These are phyloP conservation scores for Ethmia dodecea DNA, from an alignment of 2,888 invertebrate species.

Conservation along the genomic window DNA sequence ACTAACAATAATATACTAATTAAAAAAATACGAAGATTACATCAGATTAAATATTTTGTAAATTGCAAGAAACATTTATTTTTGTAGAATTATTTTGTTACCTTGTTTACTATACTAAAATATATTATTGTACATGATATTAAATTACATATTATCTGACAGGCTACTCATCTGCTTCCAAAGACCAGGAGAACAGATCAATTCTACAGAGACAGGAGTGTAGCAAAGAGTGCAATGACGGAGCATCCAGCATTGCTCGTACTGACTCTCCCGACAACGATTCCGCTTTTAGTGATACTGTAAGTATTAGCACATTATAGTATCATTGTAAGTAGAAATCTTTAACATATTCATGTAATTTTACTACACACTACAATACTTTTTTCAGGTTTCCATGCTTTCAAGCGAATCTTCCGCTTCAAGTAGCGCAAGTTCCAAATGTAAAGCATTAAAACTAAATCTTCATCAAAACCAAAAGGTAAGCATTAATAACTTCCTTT, in stretches of 20 bases:
- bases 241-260: slow-evolving; percentile 67
- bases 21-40: too few species aligned
- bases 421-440: slow-evolving; percentile 85
- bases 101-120: too few species aligned
- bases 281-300: slow-evolving; percentile 98
- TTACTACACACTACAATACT: too few species aligned
- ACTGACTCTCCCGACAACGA: slow-evolving; percentile 98
- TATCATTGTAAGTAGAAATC: too few species aligned
- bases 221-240: slow-evolving; percentile 49
- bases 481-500: slow-evolving; percentile 5
- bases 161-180: slow-evolving; percentile 26
- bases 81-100: too few species aligned
- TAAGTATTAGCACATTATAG: slow-evolving; percentile 81
- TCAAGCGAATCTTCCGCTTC: slow-evolving; percentile 96
- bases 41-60: too few species aligned
- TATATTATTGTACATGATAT: too few species aligned
- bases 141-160: too few species aligned
- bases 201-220: slow-evolving; percentile 42
- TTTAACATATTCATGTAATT: too few species aligned
- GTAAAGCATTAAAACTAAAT: slow-evolving; percentile 59
- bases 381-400: slow-evolving; percentile 85
- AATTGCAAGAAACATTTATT: not conserved
- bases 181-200: slow-evolving; percentile 39
- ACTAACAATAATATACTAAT: too few species aligned
- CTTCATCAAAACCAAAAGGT: slow-evolving; percentile 61